Evolutionary conservation across 2,888 invertebrate genomes (phyloP).

Genomic region (Campoplex nolae): DNA sequence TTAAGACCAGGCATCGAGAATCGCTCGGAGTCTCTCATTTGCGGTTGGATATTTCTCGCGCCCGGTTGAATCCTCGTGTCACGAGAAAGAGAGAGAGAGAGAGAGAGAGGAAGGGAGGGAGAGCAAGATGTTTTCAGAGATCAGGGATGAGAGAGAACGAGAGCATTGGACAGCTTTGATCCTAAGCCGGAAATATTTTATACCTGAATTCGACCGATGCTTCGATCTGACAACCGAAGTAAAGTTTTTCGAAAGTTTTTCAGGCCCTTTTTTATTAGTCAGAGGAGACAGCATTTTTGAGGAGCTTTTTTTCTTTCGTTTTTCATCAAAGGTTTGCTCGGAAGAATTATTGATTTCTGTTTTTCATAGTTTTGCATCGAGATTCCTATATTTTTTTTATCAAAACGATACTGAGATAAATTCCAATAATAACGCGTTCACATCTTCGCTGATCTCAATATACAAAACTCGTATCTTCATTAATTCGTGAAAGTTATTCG

Average conservation of each 20-base stretch:
- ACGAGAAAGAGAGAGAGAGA: slow-evolving; percentile 24
- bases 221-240: neutral
- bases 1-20: slow-evolving; percentile 60
- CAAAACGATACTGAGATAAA: neutral
- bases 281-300: neutral
- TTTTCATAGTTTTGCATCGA: neutral
- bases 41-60: slow-evolving; percentile 67
- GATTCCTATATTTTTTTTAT: neutral
- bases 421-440: neutral
- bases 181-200: slow-evolving; percentile 58
- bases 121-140: slow-evolving; percentile 20
- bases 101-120: neutral
- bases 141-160: slow-evolving; percentile 17
- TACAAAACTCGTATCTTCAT: neutral
- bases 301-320: neutral
- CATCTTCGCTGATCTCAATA: neutral
- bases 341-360: neutral
- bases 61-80: slow-evolving; percentile 55
- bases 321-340: neutral
- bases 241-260: neutral
- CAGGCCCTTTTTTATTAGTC: neutral
- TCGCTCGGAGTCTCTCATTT: slow-evolving; percentile 65
- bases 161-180: slow-evolving; percentile 31
- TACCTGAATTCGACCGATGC: neutral
- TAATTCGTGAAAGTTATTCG: slow-evolving; percentile 40